Conservation (phyloP, 2,888 invertebrate species). For the Zaprionus bogoriensis region DNA sequence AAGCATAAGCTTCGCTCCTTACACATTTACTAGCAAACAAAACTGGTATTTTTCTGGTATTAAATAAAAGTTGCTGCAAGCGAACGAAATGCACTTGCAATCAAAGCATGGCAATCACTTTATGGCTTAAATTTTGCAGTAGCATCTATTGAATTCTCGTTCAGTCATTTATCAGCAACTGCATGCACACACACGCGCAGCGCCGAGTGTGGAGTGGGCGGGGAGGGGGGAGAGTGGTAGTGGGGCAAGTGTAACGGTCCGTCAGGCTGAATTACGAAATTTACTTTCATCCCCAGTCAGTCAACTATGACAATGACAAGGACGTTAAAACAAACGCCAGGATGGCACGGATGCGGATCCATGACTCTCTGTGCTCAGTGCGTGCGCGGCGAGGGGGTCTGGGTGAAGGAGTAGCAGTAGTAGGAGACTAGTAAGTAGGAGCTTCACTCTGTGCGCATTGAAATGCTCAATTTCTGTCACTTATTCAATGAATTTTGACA, state of each 20-base stretch:
- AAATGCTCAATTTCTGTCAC: constrained; percentile 26
- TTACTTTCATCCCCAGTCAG: constrained; percentile 32
- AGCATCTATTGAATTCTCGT: background rate
- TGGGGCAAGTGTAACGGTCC: too few relatives aligned
- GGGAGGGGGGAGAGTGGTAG: too few relatives aligned
- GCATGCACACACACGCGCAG: background rate
- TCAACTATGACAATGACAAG: constrained; percentile 36
- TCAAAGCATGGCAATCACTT: background rate
- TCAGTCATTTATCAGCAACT: background rate
- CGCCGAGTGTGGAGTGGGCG: background rate
- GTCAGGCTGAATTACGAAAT: constrained; percentile 28
- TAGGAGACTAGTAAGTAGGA: background rate
- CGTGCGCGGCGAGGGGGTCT: background rate
- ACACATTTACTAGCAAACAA: too few relatives aligned
- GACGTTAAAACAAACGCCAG: constrained; percentile 30
- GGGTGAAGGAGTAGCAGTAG: background rate
- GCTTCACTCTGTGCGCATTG: constrained; percentile 5
- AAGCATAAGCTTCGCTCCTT: background rate
- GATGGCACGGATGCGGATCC: constrained; percentile 24
- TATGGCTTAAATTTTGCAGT: background rate
- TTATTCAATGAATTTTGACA: constrained; percentile 37
- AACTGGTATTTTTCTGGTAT: background rate
- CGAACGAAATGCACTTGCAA: background rate
- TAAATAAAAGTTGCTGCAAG: background rate
- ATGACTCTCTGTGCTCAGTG: constrained; percentile 2